Evolutionary conservation across 2,888 invertebrate genomes (phyloP), one percentile per base, ranked within the genome.

Genomic region (Coenonympha glycerion): DNA sequence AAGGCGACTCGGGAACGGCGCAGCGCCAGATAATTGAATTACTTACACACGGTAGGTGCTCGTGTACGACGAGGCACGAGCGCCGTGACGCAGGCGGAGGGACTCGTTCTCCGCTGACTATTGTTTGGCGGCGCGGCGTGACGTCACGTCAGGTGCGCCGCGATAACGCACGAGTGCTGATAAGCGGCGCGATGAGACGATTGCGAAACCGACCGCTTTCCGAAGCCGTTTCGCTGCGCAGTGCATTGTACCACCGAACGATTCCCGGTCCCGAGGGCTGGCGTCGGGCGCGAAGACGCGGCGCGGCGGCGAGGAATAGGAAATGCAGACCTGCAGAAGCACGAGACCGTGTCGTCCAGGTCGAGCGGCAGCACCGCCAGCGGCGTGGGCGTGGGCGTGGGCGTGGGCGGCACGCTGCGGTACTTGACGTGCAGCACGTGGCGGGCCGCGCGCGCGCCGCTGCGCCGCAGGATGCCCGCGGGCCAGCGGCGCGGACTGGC

Each of bases 401-500:
- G n/a, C n/a, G n/a, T n/a, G n/a, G n/a, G n/a, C n/a, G n/a, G n/a
- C n/a, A n/a, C n/a, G n/a, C n/a, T n/a, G n/a, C n/a, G n/a, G n/a
- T n/a, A n/a, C n/a, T n/a, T n/a, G n/a, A n/a, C n/a, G n/a, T n/a
- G n/a, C n/a, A n/a, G n/a, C n/a, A n/a, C n/a, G n/a, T n/a, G n/a
- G n/a, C n/a, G n/a, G n/a, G n/a, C n/a, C n/a, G n/a, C n/a, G n/a
- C n/a, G n/a, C n/a, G n/a, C n/a, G n/a, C n/a, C n/a, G n/a, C n/a
- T n/a, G n/a, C n/a, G n/a, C n/a, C n/a, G n/a, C n/a, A n/a, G n/a
- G 63, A 76, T 72, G 68, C 73, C 76, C 46, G 63, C 78, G 53
- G 79, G 76, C 81, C 82, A 79, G 68, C 80, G 76, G 57, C 68
- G 68, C 55, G 61, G 66, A 45, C 63, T 49, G 56, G 62, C 53